Percentiles rank a stretch among this genome's conserved stretches.
These are phyloP conservation scores for Marronus borbonicus DNA, from an alignment of 2,888 invertebrate genomes.

Conservation along the genomic window DNA sequence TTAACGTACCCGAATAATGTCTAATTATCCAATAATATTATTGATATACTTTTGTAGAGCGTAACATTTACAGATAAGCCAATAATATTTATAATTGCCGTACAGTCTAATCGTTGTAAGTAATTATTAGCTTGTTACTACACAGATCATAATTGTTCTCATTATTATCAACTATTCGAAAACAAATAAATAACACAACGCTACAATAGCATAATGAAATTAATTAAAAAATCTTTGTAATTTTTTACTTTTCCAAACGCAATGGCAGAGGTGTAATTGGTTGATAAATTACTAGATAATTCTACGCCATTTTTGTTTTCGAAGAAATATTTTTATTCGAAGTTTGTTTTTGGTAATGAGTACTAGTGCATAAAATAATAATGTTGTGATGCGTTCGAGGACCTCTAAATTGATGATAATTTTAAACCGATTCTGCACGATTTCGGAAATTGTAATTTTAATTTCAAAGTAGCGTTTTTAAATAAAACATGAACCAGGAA, in stretches of 20 bases:
- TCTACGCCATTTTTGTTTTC: neutral
- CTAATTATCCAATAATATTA: conserved; percentile 26
- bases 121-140: conserved; percentile 6
- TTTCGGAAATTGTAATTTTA: neutral
- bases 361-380: conserved; percentile 8
- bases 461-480: neutral
- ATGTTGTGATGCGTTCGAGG: neutral
- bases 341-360: neutral
- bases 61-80: conserved; percentile 18
- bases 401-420: conserved; percentile 29
- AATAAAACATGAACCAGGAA: conserved; percentile 5
- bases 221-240: no score
- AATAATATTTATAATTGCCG: conserved; percentile 1
- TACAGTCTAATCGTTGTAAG: conserved; percentile 11
- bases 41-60: conserved; percentile 32
- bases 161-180: no score
- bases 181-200: no score
- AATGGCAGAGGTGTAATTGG: no score
- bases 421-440: neutral
- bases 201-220: no score
- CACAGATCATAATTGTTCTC: neutral
- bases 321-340: conserved; percentile 15
- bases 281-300: neutral
- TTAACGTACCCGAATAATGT: conserved; percentile 24
- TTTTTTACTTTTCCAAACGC: no score